Evolutionary conservation across 2,888 invertebrate species (phyloP).

Genomic region (Entomobrya multifasciata): DNA sequence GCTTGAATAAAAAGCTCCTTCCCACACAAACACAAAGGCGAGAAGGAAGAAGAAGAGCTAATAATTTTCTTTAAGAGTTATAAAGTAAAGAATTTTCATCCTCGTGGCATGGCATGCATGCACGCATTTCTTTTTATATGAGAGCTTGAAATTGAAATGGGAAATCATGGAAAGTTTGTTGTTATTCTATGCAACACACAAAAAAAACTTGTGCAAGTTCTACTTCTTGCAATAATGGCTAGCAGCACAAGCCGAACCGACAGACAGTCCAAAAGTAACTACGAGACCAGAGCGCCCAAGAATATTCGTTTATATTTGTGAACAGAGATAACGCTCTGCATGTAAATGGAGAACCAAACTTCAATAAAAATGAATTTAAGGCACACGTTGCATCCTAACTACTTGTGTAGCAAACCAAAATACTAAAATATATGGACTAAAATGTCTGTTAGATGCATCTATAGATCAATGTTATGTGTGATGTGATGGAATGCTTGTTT

Average conservation of each 20-base stretch:
- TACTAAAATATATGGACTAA: too few species aligned
- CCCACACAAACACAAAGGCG: too few species aligned
- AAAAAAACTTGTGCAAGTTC: not conserved
- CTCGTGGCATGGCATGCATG: not conserved
- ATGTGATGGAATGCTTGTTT: too few species aligned
- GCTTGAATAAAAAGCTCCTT: too few species aligned
- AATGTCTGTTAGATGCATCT: too few species aligned
- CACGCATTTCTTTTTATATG: not conserved
- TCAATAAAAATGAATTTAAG: conserved; percentile 37
- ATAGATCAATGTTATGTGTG: too few species aligned
- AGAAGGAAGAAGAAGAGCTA: not conserved
- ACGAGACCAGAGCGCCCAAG: too few species aligned
- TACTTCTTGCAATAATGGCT: conserved; percentile 3
- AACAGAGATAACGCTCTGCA: conserved; percentile 16
- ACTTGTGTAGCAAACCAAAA: too few species aligned
- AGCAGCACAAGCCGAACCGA: not conserved
- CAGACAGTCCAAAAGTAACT: not conserved
- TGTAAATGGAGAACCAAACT: conserved; percentile 50
- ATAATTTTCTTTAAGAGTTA: not conserved
- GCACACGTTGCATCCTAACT: conserved; percentile 54
- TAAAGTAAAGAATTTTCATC: not conserved
- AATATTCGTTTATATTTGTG: conserved; percentile 34
- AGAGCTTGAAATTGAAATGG: conserved; percentile 38
- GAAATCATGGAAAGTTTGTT: conserved; percentile 42
- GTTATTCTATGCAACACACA: not conserved